A percentile compares a stretch with the other conserved stretches of the same genome.
Evolutionary conservation across 2,888 invertebrate species (phyloP).

Genomic region (Himalopsyche japonica): DNA sequence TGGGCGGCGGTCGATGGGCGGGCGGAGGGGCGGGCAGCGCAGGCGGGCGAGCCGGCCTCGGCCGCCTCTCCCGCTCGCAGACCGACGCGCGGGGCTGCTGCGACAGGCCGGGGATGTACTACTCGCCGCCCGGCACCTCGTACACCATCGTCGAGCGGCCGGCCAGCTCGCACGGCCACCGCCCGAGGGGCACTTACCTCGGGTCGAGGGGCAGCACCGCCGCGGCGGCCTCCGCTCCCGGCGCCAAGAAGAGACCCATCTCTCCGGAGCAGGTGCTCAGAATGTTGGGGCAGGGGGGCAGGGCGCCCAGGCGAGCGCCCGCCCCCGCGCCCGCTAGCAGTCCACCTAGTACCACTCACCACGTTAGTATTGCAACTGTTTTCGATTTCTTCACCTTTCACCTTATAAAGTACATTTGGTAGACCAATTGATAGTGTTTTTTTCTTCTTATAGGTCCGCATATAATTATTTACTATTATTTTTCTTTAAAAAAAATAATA

Average conservation of each 20-base stretch:
- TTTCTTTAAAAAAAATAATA: no score
- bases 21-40: conserved; percentile 54
- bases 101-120: conserved; percentile 66
- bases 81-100: conserved; percentile 35
- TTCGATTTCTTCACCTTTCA: background rate
- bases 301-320: conserved; percentile 57
- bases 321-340: conserved; percentile 73
- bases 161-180: conserved; percentile 70
- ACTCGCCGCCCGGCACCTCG: conserved; percentile 86
- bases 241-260: conserved; percentile 75
- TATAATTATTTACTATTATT: no score
- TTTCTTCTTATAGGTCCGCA: no score
- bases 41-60: conserved; percentile 57
- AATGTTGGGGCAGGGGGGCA: conserved; percentile 62
- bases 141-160: conserved; percentile 86
- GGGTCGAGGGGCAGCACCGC: conserved; percentile 66
- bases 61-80: conserved; percentile 59
- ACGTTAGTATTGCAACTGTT: conserved; percentile 53
- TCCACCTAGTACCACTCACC: conserved; percentile 79
- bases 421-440: no score
- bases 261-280: conserved; percentile 83
- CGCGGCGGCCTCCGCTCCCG: conserved; percentile 56
- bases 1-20: conserved; percentile 60
- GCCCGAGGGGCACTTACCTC: conserved; percentile 67
- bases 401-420: background rate